phyloP scores from a whole-genome alignment of 2,113 vertebrate genomes.

The Tympanuchus pallidicinctus region DNA sequence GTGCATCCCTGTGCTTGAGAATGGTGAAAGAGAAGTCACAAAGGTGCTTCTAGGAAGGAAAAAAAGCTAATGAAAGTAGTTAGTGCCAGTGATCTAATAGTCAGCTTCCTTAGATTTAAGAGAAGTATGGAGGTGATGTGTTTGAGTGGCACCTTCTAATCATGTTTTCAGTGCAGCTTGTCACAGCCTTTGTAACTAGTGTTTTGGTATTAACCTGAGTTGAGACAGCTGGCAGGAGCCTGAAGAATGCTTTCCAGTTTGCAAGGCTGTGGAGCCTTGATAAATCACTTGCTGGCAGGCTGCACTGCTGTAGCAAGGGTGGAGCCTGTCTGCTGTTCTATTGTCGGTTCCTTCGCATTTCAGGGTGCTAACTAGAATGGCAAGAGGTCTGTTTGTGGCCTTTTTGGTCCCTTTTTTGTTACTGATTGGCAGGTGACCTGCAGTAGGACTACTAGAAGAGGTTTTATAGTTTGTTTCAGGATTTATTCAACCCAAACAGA shows the following conservation, averaged over 20 bases:
- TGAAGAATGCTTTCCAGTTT: not conserved
- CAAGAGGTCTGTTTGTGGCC: not conserved
- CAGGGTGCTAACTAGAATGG: not conserved
- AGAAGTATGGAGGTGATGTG: not conserved
- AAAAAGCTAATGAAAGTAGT: not conserved
- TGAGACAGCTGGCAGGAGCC: not conserved
- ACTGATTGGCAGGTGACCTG: not conserved
- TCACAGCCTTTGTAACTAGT: not conserved
- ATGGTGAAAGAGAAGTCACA: not conserved
- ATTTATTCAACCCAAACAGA: not conserved
- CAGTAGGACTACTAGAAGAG: not conserved
- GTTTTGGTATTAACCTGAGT: not conserved
- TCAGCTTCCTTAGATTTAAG: not conserved
- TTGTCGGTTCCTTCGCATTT: not conserved
- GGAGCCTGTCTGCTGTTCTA: not conserved
- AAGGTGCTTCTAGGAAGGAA: not conserved
- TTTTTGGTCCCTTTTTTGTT: not conserved
- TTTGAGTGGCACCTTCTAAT: not conserved
- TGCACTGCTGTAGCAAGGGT: not conserved
- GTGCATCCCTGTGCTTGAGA: not conserved
- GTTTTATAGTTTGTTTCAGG: not conserved
- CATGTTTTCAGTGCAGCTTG: not conserved
- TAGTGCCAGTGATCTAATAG: fast-evolving
- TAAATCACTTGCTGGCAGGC: not conserved
- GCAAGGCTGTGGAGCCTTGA: not conserved